Conservation (phyloP, 2,113 vertebrate species). For the Paradoxurus hermaphroditus region DNA sequence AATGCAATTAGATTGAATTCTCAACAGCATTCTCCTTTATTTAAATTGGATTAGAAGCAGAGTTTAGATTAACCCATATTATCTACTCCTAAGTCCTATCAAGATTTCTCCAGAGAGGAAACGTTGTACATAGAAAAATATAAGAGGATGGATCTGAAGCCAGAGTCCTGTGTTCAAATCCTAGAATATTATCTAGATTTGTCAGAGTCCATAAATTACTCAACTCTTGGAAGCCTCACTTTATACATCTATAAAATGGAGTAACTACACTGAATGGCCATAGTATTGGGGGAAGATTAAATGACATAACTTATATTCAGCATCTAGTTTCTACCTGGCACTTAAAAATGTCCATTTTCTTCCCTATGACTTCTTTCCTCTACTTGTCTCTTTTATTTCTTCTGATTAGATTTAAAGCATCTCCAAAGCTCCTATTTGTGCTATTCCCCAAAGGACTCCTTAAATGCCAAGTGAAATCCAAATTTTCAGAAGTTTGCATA, state of each 20-base stretch:
- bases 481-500: constrained; percentile 46
- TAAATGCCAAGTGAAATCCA: not conserved
- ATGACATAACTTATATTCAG: not conserved
- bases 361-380: not conserved
- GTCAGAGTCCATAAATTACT: not conserved
- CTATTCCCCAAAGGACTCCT: constrained; percentile 40
- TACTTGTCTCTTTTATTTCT: constrained; percentile 30
- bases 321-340: not conserved
- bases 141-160: not conserved
- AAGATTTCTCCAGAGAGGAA: not conserved
- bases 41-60: not conserved
- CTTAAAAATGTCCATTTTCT: not conserved
- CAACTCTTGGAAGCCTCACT: not conserved
- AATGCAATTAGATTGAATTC: not conserved
- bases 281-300: not conserved
- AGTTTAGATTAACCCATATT: not conserved
- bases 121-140: not conserved
- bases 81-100: not conserved
- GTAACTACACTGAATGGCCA: not conserved
- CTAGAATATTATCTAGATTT: not conserved
- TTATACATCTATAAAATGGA: not conserved
- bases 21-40: not conserved
- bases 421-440: not conserved
- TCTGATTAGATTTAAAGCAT: constrained; percentile 29
- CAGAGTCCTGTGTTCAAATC: not conserved